A percentile compares a stretch with the other conserved stretches of the same genome.
Conservation (phyloP, 2,888 invertebrate genomes). For the Scaptomyza polygonia region DNA sequence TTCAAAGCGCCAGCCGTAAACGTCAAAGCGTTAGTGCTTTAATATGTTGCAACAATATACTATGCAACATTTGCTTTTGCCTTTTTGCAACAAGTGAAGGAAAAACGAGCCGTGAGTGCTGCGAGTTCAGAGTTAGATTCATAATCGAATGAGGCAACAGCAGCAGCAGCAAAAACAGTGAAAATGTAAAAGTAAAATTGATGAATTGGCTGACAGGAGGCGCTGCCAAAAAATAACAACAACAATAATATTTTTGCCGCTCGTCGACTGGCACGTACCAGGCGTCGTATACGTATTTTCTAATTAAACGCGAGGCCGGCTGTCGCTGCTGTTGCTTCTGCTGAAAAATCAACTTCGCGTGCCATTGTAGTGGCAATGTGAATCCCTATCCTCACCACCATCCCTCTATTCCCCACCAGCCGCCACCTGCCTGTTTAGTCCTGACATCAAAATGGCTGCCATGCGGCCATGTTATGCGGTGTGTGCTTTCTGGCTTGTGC, state of each 20-base stretch:
- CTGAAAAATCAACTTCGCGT: slow-evolving; percentile 68
- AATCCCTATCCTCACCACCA: neutral
- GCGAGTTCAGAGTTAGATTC: slow-evolving; percentile 18
- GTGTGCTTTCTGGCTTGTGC: slow-evolving; percentile 23
- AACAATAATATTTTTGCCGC: slow-evolving; percentile 1
- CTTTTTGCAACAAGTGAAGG: slow-evolving; percentile 1
- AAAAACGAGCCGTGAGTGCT: slow-evolving; percentile 6
- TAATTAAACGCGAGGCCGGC: slow-evolving; percentile 63
- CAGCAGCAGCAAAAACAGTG: slow-evolving; percentile 29
- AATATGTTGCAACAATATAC: slow-evolving; percentile 36
- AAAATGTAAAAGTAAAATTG: slow-evolving; percentile 61
- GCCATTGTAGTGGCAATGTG: slow-evolving; percentile 43
- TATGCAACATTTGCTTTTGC: slow-evolving; percentile 10
- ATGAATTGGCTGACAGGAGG: slow-evolving; percentile 68
- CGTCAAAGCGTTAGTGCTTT: slow-evolving; percentile 36
- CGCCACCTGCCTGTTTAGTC: slow-evolving; percentile 54
- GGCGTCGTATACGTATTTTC: slow-evolving; percentile 72
- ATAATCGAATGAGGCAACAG: slow-evolving; percentile 40
- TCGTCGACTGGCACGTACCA: slow-evolving; percentile 55
- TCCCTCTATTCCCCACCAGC: slow-evolving; percentile 1
- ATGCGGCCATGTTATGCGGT: slow-evolving; percentile 59
- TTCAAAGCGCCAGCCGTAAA: slow-evolving; percentile 27
- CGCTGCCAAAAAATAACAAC: slow-evolving; percentile 21
- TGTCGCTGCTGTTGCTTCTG: slow-evolving; percentile 12
- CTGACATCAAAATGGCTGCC: slow-evolving; percentile 76